Evolutionary conservation across 2,797 vertebrate genomes (phyloP), one percentile per base, ranked within the genome.

Genomic region (Halcyon smyrnensis): DNA sequence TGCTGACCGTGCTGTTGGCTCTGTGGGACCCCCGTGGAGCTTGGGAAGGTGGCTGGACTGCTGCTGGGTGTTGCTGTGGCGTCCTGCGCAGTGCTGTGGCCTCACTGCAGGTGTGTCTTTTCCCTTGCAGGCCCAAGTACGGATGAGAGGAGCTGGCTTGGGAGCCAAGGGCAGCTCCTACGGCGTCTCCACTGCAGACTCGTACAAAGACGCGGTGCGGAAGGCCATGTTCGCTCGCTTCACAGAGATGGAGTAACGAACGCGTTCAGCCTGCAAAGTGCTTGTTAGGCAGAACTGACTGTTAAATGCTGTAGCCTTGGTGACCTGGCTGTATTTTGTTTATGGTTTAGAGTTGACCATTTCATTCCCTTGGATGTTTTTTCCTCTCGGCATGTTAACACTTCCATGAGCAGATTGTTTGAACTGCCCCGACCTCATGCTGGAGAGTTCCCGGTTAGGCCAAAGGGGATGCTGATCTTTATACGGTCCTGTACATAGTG

Each of bases 221-320:
- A 99, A 99, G 98, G 99, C 99, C 96, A 99, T 99, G 99, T 99
- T 99, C 10, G 99, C 99, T 27, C 99, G 99, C 45, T 99, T 99
- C 98, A 99, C 99, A 2, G 99, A 99, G 95, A 98, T 99, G 96
- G 99, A 99, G 94, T 99, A 96, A 98, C 6, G 3, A 15, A 1
- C 41, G 12, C 20, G 60, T 62, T 30, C 30, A 54, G 45, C 63
- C 64, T 10, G 3, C 39, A 9, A 4, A 71, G 63, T 53, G 5
- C 54, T 19, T 51, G 67, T 67, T 90, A 74, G 64, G 81, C 68
- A 79, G 78, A 94, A 95, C 75, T 93, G 93, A 95, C 96, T 97
- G 95, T 97, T 94, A 96, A 91, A 83, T 9, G 65, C 93, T 39
- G 5, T 89, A 84, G 93, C 96, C 95, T 93, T 84, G 89, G 96